phyloP scores from a whole-genome alignment of 2,113 vertebrate genomes.

The Paraplagusia blochii region DNA sequence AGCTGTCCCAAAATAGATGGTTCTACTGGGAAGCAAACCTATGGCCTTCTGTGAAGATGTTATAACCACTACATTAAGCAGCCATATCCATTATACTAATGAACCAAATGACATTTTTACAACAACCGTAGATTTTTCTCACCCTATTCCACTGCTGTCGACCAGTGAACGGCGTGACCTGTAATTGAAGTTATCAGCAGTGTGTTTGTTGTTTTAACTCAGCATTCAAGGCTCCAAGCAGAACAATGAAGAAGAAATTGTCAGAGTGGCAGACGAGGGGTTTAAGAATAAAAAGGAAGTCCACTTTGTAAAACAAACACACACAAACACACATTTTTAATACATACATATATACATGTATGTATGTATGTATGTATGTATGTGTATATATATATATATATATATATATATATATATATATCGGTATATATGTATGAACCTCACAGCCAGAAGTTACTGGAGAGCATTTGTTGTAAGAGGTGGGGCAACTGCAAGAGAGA shows the following conservation, averaged over 20 bases:
- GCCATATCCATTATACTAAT: too few species aligned
- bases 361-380: too few species aligned
- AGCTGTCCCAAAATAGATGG: too few species aligned
- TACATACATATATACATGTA: too few species aligned
- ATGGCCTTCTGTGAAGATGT: too few species aligned
- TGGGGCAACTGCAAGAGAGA: slow-evolving; percentile 53
- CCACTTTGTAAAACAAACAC: slow-evolving; percentile 4
- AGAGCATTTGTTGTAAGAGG: slow-evolving; percentile 51
- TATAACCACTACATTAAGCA: too few species aligned
- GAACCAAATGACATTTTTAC: too few species aligned
- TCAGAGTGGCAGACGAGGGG: neutral
- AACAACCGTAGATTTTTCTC: too few species aligned
- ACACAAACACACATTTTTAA: too few species aligned
- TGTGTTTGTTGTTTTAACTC: slow-evolving; percentile 34
- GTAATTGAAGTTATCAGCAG: slow-evolving; percentile 49
- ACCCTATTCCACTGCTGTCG: slow-evolving; percentile 4
- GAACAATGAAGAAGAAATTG: slow-evolving; percentile 58
- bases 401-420: slow-evolving; percentile 6
- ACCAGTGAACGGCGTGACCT: slow-evolving; percentile 39
- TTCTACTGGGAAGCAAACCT: too few species aligned
- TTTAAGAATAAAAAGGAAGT: slow-evolving; percentile 38
- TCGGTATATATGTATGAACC: slow-evolving; percentile 13
- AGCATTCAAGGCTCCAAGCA: slow-evolving; percentile 20
- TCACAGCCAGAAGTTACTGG: slow-evolving; percentile 46
- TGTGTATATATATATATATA: neutral